These are phyloP conservation scores for Euthynnus affinis DNA, from an alignment of 2,797 vertebrate species.

Conservation along the genomic window DNA sequence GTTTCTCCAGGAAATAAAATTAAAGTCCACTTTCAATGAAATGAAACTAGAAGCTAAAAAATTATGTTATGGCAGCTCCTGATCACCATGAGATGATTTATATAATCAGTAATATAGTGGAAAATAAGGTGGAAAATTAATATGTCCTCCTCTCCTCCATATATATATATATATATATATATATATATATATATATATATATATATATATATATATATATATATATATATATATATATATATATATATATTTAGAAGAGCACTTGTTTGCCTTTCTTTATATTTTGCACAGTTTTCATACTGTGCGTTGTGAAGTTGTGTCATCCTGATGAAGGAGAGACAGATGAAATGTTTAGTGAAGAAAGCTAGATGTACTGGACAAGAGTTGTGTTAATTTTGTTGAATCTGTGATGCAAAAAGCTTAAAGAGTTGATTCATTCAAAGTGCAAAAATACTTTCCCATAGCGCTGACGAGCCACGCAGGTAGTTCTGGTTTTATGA, in stretches of 20 bases:
- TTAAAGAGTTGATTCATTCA: neutral
- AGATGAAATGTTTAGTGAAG: neutral
- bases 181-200: no score
- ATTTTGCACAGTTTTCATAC: neutral
- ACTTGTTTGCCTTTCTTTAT: neutral
- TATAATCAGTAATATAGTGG: conserved; percentile 13
- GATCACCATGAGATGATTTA: conserved; percentile 9
- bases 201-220: no score
- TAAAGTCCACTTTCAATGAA: conserved; percentile 20
- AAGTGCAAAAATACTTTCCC: neutral
- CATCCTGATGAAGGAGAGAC: neutral
- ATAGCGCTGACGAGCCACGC: neutral
- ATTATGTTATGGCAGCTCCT: conserved; percentile 16
- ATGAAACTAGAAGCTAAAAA: conserved; percentile 12
- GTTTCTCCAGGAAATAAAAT: conserved; percentile 32
- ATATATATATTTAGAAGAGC: no score
- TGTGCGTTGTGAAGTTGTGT: neutral
- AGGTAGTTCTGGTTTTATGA: neutral
- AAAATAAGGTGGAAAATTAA: conserved; percentile 8
- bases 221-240: no score
- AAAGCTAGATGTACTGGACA: no score
- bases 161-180: no score
- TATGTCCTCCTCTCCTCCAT: neutral
- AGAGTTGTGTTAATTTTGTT: no score
- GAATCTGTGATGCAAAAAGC: neutral